phyloP scores from a whole-genome alignment of 1,140 invertebrate genomes.

The Acyrthosiphon pisum region DNA sequence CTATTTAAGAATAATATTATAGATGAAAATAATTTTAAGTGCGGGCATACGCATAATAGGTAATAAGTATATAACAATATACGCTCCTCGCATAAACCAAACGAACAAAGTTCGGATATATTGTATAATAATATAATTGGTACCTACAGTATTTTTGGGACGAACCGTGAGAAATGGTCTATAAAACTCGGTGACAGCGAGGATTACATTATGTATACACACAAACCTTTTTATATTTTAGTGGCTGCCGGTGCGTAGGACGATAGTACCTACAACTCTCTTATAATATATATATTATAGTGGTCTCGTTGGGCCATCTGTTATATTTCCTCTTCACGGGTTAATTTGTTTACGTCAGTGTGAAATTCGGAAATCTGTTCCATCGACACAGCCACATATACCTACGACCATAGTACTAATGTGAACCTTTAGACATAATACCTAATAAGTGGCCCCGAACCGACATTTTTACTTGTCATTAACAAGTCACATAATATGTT shows the following conservation, averaged over 20 bases:
- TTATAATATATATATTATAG: background rate
- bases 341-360: constrained; percentile 47
- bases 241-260: constrained; percentile 20
- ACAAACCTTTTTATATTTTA: constrained; percentile 17
- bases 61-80: too few species aligned
- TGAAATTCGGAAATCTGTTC: constrained; percentile 17
- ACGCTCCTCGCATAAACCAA: too few species aligned
- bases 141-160: background rate
- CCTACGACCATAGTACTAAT: background rate
- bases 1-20: background rate
- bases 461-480: constrained; percentile 6
- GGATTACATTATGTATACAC: constrained; percentile 5
- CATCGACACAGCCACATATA: background rate
- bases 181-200: background rate
- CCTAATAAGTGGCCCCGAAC: background rate
- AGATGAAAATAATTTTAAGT: background rate
- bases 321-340: constrained; percentile 12
- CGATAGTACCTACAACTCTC: background rate
- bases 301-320: constrained; percentile 12
- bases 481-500: background rate
- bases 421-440: background rate
- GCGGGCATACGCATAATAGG: too few species aligned
- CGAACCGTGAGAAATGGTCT: constrained; percentile 1
- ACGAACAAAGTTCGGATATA: background rate
- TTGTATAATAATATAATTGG: background rate